A percentile compares a stretch with the other conserved stretches of the same genome.
phyloP scores from a whole-genome alignment of 2,888 invertebrate species.

The Drosophila infuscata region DNA sequence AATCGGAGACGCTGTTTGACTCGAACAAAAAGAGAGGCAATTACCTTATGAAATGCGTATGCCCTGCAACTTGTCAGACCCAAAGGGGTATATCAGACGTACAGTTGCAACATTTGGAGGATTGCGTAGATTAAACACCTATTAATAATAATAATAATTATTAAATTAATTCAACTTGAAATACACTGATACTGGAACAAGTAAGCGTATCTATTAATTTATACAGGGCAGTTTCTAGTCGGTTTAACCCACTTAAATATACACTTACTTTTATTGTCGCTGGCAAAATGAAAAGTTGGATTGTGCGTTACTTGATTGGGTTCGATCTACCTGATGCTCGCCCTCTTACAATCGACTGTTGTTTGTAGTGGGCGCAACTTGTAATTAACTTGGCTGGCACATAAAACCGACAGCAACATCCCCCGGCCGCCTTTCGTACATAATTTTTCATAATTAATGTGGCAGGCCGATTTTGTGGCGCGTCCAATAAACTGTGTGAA shows the following conservation, averaged over 20 bases:
- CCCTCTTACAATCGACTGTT: constrained; percentile 31
- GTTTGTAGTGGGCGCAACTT: constrained; percentile 77
- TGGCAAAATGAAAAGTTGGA: constrained; percentile 71
- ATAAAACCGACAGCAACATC: constrained; percentile 42
- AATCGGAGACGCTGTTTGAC: constrained; percentile 79
- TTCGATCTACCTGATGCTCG: constrained; percentile 34
- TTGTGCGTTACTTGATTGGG: constrained; percentile 75
- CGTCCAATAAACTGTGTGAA: constrained; percentile 60
- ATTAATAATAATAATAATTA: neutral
- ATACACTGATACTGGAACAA: neutral
- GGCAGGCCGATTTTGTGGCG: constrained; percentile 44
- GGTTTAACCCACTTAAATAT: neutral
- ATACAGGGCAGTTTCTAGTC: constrained; percentile 10
- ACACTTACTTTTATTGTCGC: constrained; percentile 57
- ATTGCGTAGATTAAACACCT: neutral
- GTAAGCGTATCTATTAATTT: too few relatives aligned
- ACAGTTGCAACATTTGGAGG: neutral
- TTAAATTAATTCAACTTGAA: neutral
- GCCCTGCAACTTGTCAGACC: neutral
- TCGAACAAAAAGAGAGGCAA: constrained; percentile 44
- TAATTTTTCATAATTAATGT: constrained; percentile 69
- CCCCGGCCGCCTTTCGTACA: constrained; percentile 49
- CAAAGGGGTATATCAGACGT: constrained; percentile 13
- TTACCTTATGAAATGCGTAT: constrained; percentile 29
- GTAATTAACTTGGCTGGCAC: constrained; percentile 76